Evolutionary conservation across 2,888 invertebrate genomes (phyloP).

Genomic region (Brenthis ino): DNA sequence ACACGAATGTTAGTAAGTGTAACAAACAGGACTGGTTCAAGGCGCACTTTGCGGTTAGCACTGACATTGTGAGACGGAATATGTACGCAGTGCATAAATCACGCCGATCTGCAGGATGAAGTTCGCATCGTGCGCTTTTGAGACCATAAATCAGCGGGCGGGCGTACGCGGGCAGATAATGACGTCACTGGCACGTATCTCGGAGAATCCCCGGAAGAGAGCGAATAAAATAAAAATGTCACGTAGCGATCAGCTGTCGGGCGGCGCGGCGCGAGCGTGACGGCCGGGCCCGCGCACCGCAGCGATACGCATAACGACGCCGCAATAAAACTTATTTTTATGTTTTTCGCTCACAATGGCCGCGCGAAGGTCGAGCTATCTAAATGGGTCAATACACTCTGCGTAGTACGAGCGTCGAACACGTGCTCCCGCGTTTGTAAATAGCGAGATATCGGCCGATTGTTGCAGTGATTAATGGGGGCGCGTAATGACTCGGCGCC

Average conservation of each 20-base stretch:
- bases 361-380: conserved; percentile 83
- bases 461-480: conserved; percentile 83
- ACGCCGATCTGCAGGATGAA: conserved; percentile 57
- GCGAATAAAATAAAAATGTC: conserved; percentile 82
- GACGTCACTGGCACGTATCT: conserved; percentile 81
- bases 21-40: conserved; percentile 48
- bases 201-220: conserved; percentile 81
- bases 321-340: conserved; percentile 83
- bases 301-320: conserved; percentile 81
- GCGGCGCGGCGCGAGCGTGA: conserved; percentile 66
- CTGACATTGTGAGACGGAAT: conserved; percentile 56
- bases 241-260: conserved; percentile 82
- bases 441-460: conserved; percentile 83
- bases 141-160: conserved; percentile 76
- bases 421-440: conserved; percentile 82
- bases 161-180: conserved; percentile 70
- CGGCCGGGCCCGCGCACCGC: conserved; percentile 63
- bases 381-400: conserved; percentile 83
- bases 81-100: conserved; percentile 60
- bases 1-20: conserved; percentile 22
- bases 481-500: conserved; percentile 78
- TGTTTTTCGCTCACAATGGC: conserved; percentile 83
- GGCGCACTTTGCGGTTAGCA: conserved; percentile 51
- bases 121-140: conserved; percentile 54
- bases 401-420: conserved; percentile 79